Evolutionary conservation across 2,113 vertebrate species (phyloP).

Genomic region (crab-eating macaque (Macaca fascicularis)): T2T-MFA8v1.1 NC_088376.1:107524501-107525000

Average conservation of each 20-base stretch:
- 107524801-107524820: slow-evolving; percentile 5
- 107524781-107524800: slow-evolving; percentile 18
- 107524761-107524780: neutral
- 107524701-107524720: slow-evolving; percentile 37
- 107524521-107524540: slow-evolving; percentile 30
- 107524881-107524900: slow-evolving; percentile 62
- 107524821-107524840: slow-evolving; percentile 46
- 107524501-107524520: neutral
- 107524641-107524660: slow-evolving; percentile 43
- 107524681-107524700: slow-evolving; percentile 38
- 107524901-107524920: slow-evolving; percentile 71
- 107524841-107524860: neutral
- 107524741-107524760: neutral
- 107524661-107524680: neutral
- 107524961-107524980: slow-evolving; percentile 74
- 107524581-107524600: slow-evolving; percentile 54
- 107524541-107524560: slow-evolving; percentile 60
- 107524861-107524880: slow-evolving; percentile 55
- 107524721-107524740: slow-evolving; percentile 33
- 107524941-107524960: slow-evolving; percentile 70
- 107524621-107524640: slow-evolving; percentile 56
- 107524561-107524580: slow-evolving; percentile 71
- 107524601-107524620: slow-evolving; percentile 35
- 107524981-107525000: slow-evolving; percentile 71
- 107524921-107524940: slow-evolving; percentile 72